A percentile compares a stretch with the other conserved stretches of the same genome.
These are phyloP conservation scores for Onychorhynchus coronatus DNA, from an alignment of 2,113 vertebrate genomes.

Conservation along the genomic window DNA sequence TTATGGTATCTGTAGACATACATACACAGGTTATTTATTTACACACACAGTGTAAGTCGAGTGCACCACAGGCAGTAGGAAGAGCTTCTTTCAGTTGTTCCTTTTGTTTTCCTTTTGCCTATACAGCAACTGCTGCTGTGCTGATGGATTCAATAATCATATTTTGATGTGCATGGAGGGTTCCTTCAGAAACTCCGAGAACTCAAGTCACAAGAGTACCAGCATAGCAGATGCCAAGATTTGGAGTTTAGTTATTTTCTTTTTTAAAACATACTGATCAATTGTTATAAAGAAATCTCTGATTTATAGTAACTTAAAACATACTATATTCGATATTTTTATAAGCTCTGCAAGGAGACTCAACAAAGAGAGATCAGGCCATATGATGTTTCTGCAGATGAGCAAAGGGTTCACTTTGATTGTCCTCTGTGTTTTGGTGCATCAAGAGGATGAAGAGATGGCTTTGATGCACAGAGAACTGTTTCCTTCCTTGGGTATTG, in stretches of 20 bases:
- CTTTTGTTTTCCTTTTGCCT: background rate
- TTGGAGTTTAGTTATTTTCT: background rate
- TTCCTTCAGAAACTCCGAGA: background rate
- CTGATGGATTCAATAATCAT: background rate
- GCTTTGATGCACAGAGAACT: background rate
- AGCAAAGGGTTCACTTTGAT: background rate
- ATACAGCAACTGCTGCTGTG: background rate
- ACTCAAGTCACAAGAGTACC: background rate
- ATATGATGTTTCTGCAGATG: background rate
- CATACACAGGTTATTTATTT: background rate
- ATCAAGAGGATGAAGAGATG: background rate
- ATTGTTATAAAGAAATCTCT: background rate
- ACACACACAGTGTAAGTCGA: background rate
- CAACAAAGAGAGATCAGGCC: background rate
- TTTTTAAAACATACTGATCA: background rate
- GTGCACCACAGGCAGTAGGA: background rate
- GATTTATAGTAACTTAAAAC: background rate
- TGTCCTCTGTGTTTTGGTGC: background rate
- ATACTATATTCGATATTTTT: accelerated
- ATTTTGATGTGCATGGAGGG: background rate
- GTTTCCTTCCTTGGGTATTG: background rate
- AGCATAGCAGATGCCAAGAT: background rate
- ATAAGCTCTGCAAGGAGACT: background rate
- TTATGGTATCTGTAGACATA: background rate
- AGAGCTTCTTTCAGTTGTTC: background rate